A percentile compares a stretch with the other conserved stretches of the same genome.
phyloP scores from a whole-genome alignment of 2,888 invertebrate species.

The Caenorhabditis sp. region DNA sequence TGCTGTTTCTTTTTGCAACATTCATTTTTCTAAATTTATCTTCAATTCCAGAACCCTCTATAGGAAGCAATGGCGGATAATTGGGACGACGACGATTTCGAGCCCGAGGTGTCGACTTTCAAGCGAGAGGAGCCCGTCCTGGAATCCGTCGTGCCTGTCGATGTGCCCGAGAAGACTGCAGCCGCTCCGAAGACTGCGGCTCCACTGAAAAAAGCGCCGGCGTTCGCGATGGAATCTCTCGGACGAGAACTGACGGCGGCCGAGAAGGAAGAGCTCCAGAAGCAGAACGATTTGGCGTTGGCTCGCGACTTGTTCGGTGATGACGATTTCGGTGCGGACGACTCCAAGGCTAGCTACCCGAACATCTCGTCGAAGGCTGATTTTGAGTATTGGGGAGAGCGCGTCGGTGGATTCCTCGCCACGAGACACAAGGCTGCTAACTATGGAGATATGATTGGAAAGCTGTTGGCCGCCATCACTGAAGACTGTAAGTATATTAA shows the following conservation, averaged over 20 bases:
- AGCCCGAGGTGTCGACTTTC: slow-evolving; percentile 70
- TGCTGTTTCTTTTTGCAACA: too few species aligned
- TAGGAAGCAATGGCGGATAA: slow-evolving; percentile 42
- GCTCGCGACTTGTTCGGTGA: slow-evolving; percentile 73
- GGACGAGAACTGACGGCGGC: slow-evolving; percentile 72
- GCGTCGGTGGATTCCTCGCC: slow-evolving; percentile 68
- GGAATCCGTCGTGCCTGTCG: slow-evolving; percentile 23
- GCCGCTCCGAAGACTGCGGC: slow-evolving; percentile 23
- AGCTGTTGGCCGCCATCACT: slow-evolving; percentile 67
- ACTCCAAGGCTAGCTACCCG: slow-evolving; percentile 43
- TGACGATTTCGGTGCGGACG: slow-evolving; percentile 38
- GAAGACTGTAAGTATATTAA: slow-evolving; percentile 66
- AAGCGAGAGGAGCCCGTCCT: slow-evolving; percentile 43
- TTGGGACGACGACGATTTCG: slow-evolving; percentile 76
- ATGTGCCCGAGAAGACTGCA: slow-evolving; percentile 24
- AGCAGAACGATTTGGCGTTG: slow-evolving; percentile 66
- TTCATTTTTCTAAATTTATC: too few species aligned
- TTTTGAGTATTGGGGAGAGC: slow-evolving; percentile 76
- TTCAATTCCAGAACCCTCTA: slow-evolving; percentile 12
- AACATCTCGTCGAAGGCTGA: slow-evolving; percentile 71
- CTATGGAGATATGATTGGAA: slow-evolving; percentile 73
- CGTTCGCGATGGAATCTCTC: slow-evolving; percentile 72
- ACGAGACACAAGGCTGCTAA: slow-evolving; percentile 71
- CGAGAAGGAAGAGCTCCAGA: slow-evolving; percentile 72
- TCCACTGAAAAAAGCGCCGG: slow-evolving; percentile 59